Evolutionary conservation across 2,888 invertebrate species (phyloP).

Genomic region (Lithophane leautieri): DNA sequence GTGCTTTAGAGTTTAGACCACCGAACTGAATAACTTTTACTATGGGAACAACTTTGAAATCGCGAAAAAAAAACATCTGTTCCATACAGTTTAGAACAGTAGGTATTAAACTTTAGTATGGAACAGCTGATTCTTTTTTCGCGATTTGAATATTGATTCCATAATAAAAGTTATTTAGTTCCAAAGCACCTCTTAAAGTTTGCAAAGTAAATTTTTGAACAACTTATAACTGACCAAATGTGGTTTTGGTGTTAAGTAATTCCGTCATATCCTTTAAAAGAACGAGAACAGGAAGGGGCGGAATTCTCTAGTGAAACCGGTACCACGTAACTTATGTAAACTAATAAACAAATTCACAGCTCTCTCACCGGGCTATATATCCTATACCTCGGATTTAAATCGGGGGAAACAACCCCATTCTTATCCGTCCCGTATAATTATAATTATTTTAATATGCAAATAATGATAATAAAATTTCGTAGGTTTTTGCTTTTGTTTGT

Average conservation of each 20-base stretch:
- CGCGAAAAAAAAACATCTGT: no score
- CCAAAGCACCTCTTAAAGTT: no score
- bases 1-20: no score
- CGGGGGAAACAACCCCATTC: constrained; percentile 68
- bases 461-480: constrained; percentile 90
- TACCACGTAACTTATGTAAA: background rate
- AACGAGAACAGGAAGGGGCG: background rate
- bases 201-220: no score
- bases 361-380: constrained; percentile 24
- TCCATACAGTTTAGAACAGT: no score
- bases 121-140: no score
- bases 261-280: background rate
- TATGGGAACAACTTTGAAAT: no score
- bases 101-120: no score
- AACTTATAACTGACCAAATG: background rate
- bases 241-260: background rate
- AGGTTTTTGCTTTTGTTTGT: constrained; percentile 86
- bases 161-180: no score
- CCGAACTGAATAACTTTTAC: no score
- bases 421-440: constrained; percentile 76
- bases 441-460: constrained; percentile 91
- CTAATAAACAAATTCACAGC: constrained; percentile 48
- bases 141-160: no score
- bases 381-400: constrained; percentile 55
- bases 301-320: background rate